phyloP scores from a whole-genome alignment of 2,113 vertebrate species.

The Ptychochromis oligacanthus region DNA sequence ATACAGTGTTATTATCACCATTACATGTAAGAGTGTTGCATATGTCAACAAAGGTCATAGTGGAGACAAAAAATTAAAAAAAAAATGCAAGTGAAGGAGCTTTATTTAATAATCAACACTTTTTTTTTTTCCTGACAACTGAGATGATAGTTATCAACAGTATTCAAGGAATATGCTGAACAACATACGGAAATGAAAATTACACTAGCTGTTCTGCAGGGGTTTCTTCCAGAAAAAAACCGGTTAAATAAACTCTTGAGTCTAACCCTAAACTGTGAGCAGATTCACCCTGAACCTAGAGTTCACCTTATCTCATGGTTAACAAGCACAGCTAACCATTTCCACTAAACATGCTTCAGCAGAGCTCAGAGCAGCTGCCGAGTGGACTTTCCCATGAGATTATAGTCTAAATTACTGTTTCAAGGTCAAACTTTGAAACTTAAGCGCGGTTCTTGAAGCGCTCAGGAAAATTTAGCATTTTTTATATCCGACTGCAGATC shows the following conservation, averaged over 20 bases:
- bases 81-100: background rate
- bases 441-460: background rate
- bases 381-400: background rate
- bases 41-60: accelerated
- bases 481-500: background rate
- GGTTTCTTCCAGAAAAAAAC: too few species aligned
- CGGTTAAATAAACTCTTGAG: too few species aligned
- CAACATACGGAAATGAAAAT: background rate
- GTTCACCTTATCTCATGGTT: accelerated
- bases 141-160: background rate
- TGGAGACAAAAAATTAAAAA: background rate
- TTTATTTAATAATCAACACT: background rate
- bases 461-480: background rate
- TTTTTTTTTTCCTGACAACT: background rate
- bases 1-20: too few species aligned
- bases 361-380: background rate
- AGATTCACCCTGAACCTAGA: background rate
- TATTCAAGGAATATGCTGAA: background rate
- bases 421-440: background rate
- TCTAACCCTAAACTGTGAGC: too few species aligned
- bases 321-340: background rate
- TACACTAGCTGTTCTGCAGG: background rate
- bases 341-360: background rate
- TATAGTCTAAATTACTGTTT: background rate
- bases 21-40: background rate